These are phyloP conservation scores for Suricata suricatta DNA, from an alignment of 2,113 vertebrate species.

Conservation along the genomic window DNA sequence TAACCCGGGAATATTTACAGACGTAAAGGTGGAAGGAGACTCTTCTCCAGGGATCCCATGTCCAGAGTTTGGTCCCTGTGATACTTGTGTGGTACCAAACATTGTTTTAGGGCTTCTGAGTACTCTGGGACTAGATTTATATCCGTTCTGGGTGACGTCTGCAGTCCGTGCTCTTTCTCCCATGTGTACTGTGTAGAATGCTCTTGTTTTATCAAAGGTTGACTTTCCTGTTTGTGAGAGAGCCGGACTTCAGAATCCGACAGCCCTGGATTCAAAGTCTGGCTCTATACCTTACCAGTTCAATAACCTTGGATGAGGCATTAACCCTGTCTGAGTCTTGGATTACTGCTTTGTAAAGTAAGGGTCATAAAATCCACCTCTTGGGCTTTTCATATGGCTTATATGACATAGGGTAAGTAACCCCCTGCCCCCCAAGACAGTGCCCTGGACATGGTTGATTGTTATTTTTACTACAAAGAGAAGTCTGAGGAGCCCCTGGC, in stretches of 20 bases:
- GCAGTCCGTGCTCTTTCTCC: not conserved
- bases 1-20: not conserved
- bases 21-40: not conserved
- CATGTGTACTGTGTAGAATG: fast-evolving
- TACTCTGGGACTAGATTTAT: not conserved
- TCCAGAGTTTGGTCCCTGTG: not conserved
- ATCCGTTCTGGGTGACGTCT: not conserved
- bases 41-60: not conserved
- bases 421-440: too few relatives aligned
- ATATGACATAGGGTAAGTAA: not conserved
- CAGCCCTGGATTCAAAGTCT: not conserved
- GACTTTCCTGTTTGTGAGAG: not conserved
- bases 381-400: not conserved
- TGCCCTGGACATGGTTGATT: not conserved
- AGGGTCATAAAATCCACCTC: not conserved
- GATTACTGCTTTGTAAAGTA: not conserved
- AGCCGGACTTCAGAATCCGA: not conserved
- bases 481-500: not conserved
- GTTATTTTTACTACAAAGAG: not conserved
- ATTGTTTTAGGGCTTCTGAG: not conserved
- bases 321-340: not conserved
- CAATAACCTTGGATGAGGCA: not conserved
- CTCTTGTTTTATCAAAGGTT: not conserved
- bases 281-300: not conserved
- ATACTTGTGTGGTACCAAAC: not conserved